Base-by-base conservation (phyloP, 2,888 invertebrate species). In the Netelia fuscicornis region DNA sequence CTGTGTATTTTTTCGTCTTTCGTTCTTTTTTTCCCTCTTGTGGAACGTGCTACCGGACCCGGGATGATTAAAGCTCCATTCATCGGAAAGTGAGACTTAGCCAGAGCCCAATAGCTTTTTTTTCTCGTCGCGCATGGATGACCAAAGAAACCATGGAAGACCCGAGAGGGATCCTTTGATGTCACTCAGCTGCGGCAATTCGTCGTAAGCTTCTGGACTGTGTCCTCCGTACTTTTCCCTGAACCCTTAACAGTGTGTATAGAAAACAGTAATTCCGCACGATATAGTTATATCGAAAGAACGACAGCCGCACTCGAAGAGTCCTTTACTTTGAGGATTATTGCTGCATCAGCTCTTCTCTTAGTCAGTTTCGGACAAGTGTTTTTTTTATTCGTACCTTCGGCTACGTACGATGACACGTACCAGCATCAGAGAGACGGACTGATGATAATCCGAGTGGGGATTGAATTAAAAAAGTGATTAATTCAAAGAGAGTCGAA, bases 311-410 rank as follows among this genome's bases (percentile, higher is more conserved):
- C 6, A 72, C 25, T 42, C 70, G 62, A 65, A 70, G 23, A 37
- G 56, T 37, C 56, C 56, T 81, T 84, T 70, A 78, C 78, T 81
- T 84, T 84, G 84, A 84, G 84, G 81, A 81, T 84, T 84, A 84
- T 70, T 48, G 30, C 71, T 58, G 25, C 11, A 54, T 37, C 37
- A 37, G 58, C 56, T 78, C 78, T 84, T 74, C 74, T 77, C 52
- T 78, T 78, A 74, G 56, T 81, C 78, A 72, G 77, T 81, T 76
- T 70, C 75, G 67, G 67, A 65, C 65, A 60, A 74, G 70, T 56
- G 58, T 64, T 58, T 67, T 44, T 44, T 62, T 72, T 70, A 37
- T 30, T n/a, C 56, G 37, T 56, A 48, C 68, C 23, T n/a, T 25
- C 17, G n/a, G 13, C 48, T 62, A n/a, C 11, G 30, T 44, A 54